These are phyloP conservation scores for Drosophila tsacasi DNA, from an alignment of 1,140 invertebrate genomes.

Conservation along the genomic window DNA sequence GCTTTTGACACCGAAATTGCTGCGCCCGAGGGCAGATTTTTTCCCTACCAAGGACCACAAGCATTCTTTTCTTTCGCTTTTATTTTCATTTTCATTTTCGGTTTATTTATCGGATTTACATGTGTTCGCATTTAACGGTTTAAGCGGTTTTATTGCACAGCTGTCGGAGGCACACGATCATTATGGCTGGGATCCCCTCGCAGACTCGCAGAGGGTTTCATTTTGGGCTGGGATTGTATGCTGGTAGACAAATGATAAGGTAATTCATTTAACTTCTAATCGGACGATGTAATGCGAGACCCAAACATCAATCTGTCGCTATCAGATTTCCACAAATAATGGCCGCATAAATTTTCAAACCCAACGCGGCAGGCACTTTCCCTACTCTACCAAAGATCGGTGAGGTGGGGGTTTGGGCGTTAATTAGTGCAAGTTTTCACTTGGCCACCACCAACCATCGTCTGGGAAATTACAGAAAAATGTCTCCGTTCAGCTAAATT, in stretches of 20 bases:
- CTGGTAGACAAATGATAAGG: slow-evolving; percentile 62
- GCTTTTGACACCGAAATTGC: slow-evolving; percentile 80
- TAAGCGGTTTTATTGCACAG: slow-evolving; percentile 31
- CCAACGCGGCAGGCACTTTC: slow-evolving; percentile 50
- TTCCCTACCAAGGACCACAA: neutral
- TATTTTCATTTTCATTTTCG: slow-evolving; percentile 14
- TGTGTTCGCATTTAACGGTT: slow-evolving; percentile 65
- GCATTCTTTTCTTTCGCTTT: slow-evolving; percentile 23
- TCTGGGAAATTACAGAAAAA: slow-evolving; percentile 71
- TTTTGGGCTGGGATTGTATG: slow-evolving; percentile 30
- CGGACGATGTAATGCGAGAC: slow-evolving; percentile 50
- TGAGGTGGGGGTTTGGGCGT: slow-evolving; percentile 25
- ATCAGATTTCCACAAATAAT: slow-evolving; percentile 71
- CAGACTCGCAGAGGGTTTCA: slow-evolving; percentile 5
- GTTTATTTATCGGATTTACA: slow-evolving; percentile 65
- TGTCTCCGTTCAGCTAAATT: slow-evolving; percentile 51
- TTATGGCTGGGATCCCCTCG: neutral
- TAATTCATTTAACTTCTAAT: slow-evolving; percentile 65
- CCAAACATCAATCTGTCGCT: slow-evolving; percentile 36
- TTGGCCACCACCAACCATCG: slow-evolving; percentile 32
- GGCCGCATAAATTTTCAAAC: slow-evolving; percentile 57
- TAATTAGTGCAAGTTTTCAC: slow-evolving; percentile 77
- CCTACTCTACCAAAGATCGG: slow-evolving; percentile 39
- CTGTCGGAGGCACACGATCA: slow-evolving; percentile 36
- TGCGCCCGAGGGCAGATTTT: slow-evolving; percentile 59